A percentile compares a stretch with the other conserved stretches of the same genome.
These are phyloP conservation scores for Python bivittatus DNA, from an alignment of 2,113 vertebrate species.

Conservation along the genomic window DNA sequence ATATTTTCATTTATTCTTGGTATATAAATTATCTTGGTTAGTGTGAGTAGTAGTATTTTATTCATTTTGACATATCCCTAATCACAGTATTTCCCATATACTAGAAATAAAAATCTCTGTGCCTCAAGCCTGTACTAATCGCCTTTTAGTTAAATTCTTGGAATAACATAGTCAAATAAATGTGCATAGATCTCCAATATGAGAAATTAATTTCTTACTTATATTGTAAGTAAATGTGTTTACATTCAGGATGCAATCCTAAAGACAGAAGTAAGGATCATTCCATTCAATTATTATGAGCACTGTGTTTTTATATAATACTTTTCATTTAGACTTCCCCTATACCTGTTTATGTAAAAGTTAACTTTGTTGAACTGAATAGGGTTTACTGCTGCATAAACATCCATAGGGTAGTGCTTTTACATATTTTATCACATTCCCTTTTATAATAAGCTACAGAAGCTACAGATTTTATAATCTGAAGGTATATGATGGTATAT, in stretches of 20 bases:
- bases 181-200: neutral
- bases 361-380: neutral
- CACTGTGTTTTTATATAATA: neutral
- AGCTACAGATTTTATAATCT: neutral
- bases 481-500: neutral
- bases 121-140: neutral
- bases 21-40: neutral
- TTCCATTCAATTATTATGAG: neutral
- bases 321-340: neutral
- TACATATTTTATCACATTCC: neutral
- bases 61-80: neutral
- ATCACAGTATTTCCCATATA: neutral
- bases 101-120: slow-evolving; percentile 1
- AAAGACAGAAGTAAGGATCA: neutral
- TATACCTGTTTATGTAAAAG: neutral
- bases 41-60: neutral
- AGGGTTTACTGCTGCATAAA: neutral
- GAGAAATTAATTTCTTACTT: neutral
- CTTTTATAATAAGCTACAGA: neutral
- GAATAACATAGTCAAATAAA: neutral
- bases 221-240: neutral
- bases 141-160: neutral
- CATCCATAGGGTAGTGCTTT: neutral
- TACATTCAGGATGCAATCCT: neutral
- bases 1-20: neutral